Evolutionary conservation across 2,113 vertebrate species (phyloP).

Genomic region (Elephas maximus): DNA sequence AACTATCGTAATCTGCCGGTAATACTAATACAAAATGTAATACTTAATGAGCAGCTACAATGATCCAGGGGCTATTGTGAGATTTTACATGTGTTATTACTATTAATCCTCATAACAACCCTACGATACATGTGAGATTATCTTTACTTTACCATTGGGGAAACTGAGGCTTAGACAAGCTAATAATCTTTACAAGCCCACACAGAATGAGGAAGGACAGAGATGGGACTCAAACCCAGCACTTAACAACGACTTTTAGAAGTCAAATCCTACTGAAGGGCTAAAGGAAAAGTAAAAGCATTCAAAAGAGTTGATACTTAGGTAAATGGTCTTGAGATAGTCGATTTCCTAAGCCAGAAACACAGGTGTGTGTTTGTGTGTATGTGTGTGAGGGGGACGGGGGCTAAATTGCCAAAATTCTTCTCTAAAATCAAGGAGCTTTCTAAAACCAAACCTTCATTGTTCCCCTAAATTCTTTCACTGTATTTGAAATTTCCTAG

Average conservation of each 20-base stretch:
- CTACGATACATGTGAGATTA: background rate
- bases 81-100: background rate
- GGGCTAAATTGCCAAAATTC: background rate
- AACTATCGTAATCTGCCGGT: background rate
- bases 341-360: background rate
- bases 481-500: background rate
- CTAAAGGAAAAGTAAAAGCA: background rate
- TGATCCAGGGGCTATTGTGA: background rate
- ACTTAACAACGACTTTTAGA: background rate
- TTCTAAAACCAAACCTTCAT: conserved; percentile 5
- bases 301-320: background rate
- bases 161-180: background rate
- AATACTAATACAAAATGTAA: background rate
- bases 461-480: background rate
- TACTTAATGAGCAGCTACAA: background rate
- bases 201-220: background rate
- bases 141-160: background rate
- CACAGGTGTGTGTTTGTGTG: background rate
- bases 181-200: background rate
- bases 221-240: conserved; percentile 4
- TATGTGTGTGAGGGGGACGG: background rate
- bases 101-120: background rate
- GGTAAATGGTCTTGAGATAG: background rate
- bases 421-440: conserved; percentile 28
- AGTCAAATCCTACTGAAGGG: background rate